Evolutionary conservation across 2,888 invertebrate genomes (phyloP).

Genomic region (Falcaria lacertinaria): DNA sequence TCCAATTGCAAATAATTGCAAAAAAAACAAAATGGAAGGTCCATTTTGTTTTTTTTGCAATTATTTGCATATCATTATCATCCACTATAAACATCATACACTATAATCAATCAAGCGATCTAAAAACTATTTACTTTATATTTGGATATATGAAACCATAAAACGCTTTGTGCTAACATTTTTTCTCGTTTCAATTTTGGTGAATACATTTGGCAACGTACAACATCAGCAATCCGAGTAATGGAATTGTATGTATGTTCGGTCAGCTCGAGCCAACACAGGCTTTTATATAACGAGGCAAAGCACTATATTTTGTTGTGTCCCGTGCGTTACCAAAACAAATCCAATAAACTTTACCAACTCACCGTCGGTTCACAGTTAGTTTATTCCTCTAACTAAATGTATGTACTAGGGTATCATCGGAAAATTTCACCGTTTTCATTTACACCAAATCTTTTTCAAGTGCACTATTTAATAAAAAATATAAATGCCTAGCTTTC

Average conservation of each 20-base stretch:
- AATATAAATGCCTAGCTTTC: too few relatives aligned
- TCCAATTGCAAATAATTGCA: too few relatives aligned
- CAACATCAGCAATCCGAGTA: constrained; percentile 33
- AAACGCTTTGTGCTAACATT: constrained; percentile 14
- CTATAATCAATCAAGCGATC: too few relatives aligned
- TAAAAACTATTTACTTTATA: too few relatives aligned
- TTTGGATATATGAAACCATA: constrained; percentile 8
- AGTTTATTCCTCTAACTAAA: too few relatives aligned
- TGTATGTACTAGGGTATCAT: too few relatives aligned
- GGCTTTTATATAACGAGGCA: constrained; percentile 12
- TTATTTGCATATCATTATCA: too few relatives aligned
- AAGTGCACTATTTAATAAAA: too few relatives aligned
- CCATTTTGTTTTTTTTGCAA: constrained; percentile 8
- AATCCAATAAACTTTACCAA: not conserved
- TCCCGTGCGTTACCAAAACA: not conserved
- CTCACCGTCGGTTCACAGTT: too few relatives aligned
- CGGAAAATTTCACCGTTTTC: too few relatives aligned
- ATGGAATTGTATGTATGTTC: constrained; percentile 32
- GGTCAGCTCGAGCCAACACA: constrained; percentile 11
- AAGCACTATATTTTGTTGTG: constrained; percentile 2
- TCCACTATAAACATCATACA: too few relatives aligned
- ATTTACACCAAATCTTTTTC: too few relatives aligned
- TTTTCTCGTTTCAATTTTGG: constrained; percentile 27
- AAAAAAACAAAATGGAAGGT: constrained; percentile 7
- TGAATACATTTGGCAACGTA: constrained; percentile 25